Evolutionary conservation across 2,113 vertebrate species (phyloP).

Genomic region (Cryptotis parvus): DNA sequence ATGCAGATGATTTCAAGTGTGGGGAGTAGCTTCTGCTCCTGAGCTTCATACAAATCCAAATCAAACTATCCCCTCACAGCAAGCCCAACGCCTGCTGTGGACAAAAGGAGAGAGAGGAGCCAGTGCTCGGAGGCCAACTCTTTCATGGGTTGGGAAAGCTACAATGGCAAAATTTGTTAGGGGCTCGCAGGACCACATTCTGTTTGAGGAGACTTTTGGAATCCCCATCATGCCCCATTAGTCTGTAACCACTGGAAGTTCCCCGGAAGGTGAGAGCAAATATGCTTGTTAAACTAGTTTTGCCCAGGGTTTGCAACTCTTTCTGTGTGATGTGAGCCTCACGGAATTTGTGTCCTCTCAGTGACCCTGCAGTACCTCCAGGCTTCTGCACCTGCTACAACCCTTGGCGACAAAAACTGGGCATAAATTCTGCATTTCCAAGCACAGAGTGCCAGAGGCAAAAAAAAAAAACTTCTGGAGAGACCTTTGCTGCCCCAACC

Average conservation of each 20-base stretch:
- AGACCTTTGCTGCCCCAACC: constrained; percentile 48
- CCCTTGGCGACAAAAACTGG: not conserved
- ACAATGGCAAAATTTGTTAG: constrained; percentile 46
- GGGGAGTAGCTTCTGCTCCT: not conserved
- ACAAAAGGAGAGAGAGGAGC: not conserved
- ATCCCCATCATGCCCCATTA: not conserved
- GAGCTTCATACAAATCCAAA: constrained; percentile 2
- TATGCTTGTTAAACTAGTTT: constrained; percentile 39
- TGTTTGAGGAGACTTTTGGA: not conserved
- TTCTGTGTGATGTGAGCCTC: constrained; percentile 39
- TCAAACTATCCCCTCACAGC: not conserved
- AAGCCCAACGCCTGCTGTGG: not conserved
- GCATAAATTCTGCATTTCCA: not conserved
- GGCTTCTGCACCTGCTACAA: constrained; percentile 27
- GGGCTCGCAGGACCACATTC: not conserved
- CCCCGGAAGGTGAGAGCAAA: not conserved
- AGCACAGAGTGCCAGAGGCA: constrained; percentile 59
- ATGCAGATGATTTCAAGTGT: constrained; percentile 37
- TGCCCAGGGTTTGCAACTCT: not conserved
- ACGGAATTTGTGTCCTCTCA: constrained; percentile 60
- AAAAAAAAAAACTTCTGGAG: constrained; percentile 53
- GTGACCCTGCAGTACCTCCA: constrained; percentile 37
- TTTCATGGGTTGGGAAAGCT: not conserved
- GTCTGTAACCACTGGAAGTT: not conserved
- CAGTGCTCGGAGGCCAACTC: constrained; percentile 15